Conservation (phyloP, 2,888 invertebrate genomes). For the Caenorhabditis virilis region DNA sequence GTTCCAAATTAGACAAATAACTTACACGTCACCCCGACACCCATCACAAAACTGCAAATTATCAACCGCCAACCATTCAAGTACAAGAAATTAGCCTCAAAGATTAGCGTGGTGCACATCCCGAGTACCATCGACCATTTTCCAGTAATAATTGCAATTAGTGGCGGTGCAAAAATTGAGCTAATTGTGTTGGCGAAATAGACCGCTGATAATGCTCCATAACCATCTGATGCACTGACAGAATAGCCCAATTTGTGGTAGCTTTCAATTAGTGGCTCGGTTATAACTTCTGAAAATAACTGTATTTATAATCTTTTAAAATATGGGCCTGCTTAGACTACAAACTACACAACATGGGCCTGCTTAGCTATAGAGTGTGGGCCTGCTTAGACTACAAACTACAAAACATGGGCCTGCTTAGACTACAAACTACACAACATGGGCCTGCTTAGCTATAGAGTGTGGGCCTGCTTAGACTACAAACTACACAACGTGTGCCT, state of each 20-base stretch:
- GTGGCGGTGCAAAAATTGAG: slow-evolving; percentile 6
- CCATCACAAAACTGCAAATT: neutral
- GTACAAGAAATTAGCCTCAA: slow-evolving; percentile 6
- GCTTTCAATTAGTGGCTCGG: slow-evolving; percentile 13
- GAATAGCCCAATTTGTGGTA: neutral
- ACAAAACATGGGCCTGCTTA: too few species aligned
- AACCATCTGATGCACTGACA: slow-evolving; percentile 14
- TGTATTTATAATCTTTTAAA: too few species aligned
- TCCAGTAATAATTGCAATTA: slow-evolving; percentile 8
- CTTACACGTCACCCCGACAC: slow-evolving; percentile 15
- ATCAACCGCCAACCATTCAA: neutral
- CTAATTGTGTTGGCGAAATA: slow-evolving; percentile 17
- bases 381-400: too few species aligned
- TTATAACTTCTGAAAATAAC: slow-evolving; percentile 12
- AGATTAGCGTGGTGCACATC: neutral
- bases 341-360: too few species aligned
- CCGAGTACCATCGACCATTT: slow-evolving; percentile 17
- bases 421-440: too few species aligned
- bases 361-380: too few species aligned
- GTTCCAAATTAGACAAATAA: too few species aligned
- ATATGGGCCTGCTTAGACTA: too few species aligned
- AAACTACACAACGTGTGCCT: too few species aligned
- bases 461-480: too few species aligned
- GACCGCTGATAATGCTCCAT: slow-evolving; percentile 8
- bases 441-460: too few species aligned